phyloP scores from a whole-genome alignment of 35 echinoderm and acorn worm genomes.

The Ptychodera flava region DNA sequence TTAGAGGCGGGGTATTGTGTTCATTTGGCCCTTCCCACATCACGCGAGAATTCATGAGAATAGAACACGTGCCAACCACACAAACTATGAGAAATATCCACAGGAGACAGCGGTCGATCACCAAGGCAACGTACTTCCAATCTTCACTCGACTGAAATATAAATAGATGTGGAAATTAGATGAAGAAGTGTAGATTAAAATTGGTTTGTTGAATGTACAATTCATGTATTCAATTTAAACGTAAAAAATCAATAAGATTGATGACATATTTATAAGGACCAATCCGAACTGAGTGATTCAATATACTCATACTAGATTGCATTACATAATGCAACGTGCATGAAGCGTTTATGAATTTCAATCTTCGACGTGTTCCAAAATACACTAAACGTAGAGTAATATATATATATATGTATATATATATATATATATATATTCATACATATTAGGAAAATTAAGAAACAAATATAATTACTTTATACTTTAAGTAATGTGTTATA shows the following conservation, averaged over 20 bases:
- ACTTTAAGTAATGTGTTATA: too few relatives aligned
- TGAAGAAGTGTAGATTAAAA: background rate
- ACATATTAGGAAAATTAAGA: too few relatives aligned
- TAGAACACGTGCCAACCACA: constrained; percentile 63
- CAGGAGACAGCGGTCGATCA: constrained; percentile 84
- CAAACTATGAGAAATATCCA: constrained; percentile 81
- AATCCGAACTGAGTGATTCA: background rate
- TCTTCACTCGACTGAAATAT: constrained; percentile 69
- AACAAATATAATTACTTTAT: too few relatives aligned
- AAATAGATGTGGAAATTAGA: background rate
- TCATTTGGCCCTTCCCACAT: constrained; percentile 52
- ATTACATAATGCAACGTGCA: background rate
- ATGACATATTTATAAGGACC: background rate
- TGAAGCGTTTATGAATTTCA: background rate
- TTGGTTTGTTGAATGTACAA: background rate
- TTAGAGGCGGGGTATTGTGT: background rate
- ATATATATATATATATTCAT: too few relatives aligned
- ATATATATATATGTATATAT: too few relatives aligned
- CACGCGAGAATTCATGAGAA: constrained; percentile 81
- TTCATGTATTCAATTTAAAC: background rate
- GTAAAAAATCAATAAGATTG: background rate
- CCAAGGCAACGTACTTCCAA: constrained; percentile 90
- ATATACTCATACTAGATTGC: background rate
- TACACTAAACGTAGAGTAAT: too few relatives aligned
- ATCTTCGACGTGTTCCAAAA: too few relatives aligned